phyloP scores from a whole-genome alignment of 1,140 invertebrate species.

The Achroia grisella region DNA sequence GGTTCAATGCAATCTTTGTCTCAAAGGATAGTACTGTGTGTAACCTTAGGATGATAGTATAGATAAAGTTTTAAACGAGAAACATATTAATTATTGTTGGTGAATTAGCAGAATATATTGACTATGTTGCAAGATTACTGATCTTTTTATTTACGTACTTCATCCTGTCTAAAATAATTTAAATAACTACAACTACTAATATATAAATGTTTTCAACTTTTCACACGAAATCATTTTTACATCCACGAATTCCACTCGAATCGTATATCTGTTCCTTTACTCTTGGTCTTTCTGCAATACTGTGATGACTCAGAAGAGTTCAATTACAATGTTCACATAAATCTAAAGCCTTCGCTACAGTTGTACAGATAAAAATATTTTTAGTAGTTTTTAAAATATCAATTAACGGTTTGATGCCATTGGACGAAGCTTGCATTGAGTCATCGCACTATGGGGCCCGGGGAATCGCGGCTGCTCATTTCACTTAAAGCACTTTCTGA shows the following conservation, averaged over 20 bases:
- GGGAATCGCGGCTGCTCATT: slow-evolving; percentile 33
- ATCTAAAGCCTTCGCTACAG: neutral
- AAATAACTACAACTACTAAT: too few species aligned
- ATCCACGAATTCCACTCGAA: slow-evolving; percentile 41
- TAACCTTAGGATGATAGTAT: slow-evolving; percentile 37
- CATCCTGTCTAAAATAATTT: slow-evolving; percentile 37
- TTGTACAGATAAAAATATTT: slow-evolving; percentile 1
- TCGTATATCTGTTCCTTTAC: slow-evolving; percentile 27
- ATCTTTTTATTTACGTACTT: slow-evolving; percentile 59
- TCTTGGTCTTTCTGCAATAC: slow-evolving; percentile 47
- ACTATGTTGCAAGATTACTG: slow-evolving; percentile 63
- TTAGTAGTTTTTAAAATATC: neutral
- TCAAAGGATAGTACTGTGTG: slow-evolving; percentile 41
- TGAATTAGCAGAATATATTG: slow-evolving; percentile 66
- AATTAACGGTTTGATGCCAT: slow-evolving; percentile 29
- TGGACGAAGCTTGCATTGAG: slow-evolving; percentile 72
- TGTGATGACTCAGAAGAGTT: slow-evolving; percentile 69
- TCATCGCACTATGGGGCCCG: slow-evolving; percentile 69
- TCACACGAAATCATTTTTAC: slow-evolving; percentile 31
- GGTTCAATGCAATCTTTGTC: slow-evolving; percentile 73
- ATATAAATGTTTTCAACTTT: slow-evolving; percentile 23
- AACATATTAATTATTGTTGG: slow-evolving; percentile 45
- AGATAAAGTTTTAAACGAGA: slow-evolving; percentile 28
- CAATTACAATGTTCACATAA: slow-evolving; percentile 7
- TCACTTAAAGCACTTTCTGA: slow-evolving; percentile 18